Base-by-base conservation (phyloP, 2,797 vertebrate genomes). In the Crocodylus rhombifer region DNA sequence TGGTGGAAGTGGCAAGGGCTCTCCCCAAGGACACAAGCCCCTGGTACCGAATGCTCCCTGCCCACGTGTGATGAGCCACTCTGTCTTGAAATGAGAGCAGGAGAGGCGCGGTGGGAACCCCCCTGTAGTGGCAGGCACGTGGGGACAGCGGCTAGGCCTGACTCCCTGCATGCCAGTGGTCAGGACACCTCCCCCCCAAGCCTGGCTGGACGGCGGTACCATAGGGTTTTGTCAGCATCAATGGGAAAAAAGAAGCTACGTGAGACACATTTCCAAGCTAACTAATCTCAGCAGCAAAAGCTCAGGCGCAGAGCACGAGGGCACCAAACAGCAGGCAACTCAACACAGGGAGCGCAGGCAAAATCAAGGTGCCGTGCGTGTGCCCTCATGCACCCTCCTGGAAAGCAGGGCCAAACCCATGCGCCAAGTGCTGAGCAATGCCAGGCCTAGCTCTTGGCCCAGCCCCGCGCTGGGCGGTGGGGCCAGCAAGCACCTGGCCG, bases 91-190 rank as follows among this genome's bases (percentile, higher is more conserved):
- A 69, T 20, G 30, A 20, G 13, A 33, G 13, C 65, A 23, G 14
- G 9, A 51, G 42, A 10, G 42, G 42, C 3, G 65, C 1, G 7
- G 65, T 3, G 8, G 1, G 78, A 17, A 61, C 33, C 36, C 26
- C 0, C 1, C 42, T 51, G 9, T 51, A 51, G 10, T 51, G 42
- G 42, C 10, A 36, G 42, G 73, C 33, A 0, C 0, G 42, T 9
- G 1, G 0, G 1, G 77, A 9, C 63, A 13, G 17, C 1, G 1
- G 69, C 7, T 28, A 63, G 80, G 25, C 55, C 0, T 51, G 42
- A 51, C 4, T 26, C 1, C 1, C 1, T 9, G 28, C 77, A 56
- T 6, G 16, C 63, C 0, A 5, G 30, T 0, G 4, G 64, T 0
- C 18, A 42, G 74, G 84, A 74, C 87, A 71, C 26, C 83, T 33